phyloP scores from a whole-genome alignment of 2,797 vertebrate genomes.

The Kryptolebias ocellatus region DNA sequence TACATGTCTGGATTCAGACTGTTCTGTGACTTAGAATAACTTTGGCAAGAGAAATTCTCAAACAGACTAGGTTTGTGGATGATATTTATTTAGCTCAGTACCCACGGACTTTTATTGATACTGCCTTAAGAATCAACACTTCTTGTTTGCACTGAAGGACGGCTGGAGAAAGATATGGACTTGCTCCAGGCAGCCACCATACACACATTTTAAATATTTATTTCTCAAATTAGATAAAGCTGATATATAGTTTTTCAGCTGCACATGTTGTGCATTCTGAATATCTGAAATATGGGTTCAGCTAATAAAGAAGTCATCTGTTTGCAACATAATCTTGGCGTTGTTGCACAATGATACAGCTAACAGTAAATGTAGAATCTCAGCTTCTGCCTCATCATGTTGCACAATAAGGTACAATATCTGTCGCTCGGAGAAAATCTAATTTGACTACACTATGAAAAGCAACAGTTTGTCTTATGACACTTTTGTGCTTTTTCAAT shows the following conservation, averaged over 20 bases:
- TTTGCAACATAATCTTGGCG: constrained; percentile 52
- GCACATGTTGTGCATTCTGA: constrained; percentile 15
- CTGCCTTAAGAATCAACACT: constrained; percentile 62
- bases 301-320: constrained; percentile 37
- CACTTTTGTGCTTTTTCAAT: constrained; percentile 67
- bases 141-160: constrained; percentile 57
- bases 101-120: constrained; percentile 60
- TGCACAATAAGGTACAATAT: constrained; percentile 62
- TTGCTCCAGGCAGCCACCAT: constrained; percentile 45
- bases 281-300: constrained; percentile 46
- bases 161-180: constrained; percentile 45
- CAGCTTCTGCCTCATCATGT: constrained; percentile 47
- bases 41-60: constrained; percentile 62
- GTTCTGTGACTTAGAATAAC: constrained; percentile 64
- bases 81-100: constrained; percentile 62
- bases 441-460: constrained; percentile 64
- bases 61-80: constrained; percentile 58
- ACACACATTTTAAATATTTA: constrained; percentile 53
- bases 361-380: constrained; percentile 38
- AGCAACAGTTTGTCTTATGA: constrained; percentile 62
- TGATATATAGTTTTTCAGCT: constrained; percentile 42
- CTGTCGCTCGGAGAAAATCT: constrained; percentile 56
- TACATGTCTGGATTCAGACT: constrained; percentile 51
- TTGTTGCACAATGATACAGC: constrained; percentile 33
- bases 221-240: constrained; percentile 46